A percentile compares a stretch with the other conserved stretches of the same genome.
phyloP scores from a whole-genome alignment of 1,140 invertebrate genomes.

The Uloborus diversus region DNA sequence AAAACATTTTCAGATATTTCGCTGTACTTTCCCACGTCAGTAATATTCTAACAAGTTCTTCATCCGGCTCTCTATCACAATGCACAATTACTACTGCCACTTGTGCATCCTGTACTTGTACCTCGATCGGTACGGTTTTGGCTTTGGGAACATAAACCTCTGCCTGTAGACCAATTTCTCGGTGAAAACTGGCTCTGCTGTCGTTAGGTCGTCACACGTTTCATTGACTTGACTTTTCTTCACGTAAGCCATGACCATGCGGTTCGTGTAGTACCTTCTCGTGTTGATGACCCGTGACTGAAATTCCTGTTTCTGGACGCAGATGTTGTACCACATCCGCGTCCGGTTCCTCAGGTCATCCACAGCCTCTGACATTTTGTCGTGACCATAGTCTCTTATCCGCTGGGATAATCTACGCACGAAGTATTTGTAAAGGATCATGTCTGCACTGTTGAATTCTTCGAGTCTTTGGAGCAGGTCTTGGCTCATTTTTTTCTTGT shows the following conservation, averaged over 20 bases:
- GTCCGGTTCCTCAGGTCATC: constrained; percentile 32
- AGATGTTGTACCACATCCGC: constrained; percentile 57
- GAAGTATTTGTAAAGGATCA: constrained; percentile 64
- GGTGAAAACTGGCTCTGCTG: constrained; percentile 26
- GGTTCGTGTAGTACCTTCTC: constrained; percentile 31
- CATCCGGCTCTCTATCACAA: no score
- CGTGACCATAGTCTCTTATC: constrained; percentile 61
- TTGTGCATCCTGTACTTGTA: constrained; percentile 19
- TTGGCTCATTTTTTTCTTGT: constrained; percentile 45
- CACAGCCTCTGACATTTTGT: constrained; percentile 61
- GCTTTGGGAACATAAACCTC: constrained; percentile 32
- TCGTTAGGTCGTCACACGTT: constrained; percentile 37
- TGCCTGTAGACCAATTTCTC: constrained; percentile 31
- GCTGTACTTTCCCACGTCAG: no score
- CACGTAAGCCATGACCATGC: constrained; percentile 39
- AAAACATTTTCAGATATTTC: no score
- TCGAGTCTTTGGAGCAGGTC: constrained; percentile 43
- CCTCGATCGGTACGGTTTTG: constrained; percentile 25
- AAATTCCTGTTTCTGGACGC: constrained; percentile 55
- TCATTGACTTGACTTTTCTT: constrained; percentile 31
- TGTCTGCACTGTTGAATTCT: constrained; percentile 62
- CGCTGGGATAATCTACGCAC: constrained; percentile 60
- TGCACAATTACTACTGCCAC: constrained; percentile 5
- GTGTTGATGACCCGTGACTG: constrained; percentile 28
- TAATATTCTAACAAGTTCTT: no score